Conservation (phyloP, 2,113 vertebrate species). For the Nycticorax nycticorax region DNA sequence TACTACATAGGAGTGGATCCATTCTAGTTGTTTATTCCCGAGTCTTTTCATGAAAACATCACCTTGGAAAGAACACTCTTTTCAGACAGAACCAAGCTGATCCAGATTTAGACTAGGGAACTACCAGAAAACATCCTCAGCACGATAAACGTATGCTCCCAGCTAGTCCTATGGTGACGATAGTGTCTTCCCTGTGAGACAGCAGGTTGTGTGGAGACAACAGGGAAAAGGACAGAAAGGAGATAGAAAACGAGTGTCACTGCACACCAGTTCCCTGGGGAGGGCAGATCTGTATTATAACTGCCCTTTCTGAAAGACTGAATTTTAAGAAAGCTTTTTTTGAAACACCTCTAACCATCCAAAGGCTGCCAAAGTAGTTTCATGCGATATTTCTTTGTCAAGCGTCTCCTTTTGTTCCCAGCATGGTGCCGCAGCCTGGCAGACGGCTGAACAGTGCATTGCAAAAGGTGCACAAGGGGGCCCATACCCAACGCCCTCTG, state of each 20-base stretch:
- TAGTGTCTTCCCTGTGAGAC: background rate
- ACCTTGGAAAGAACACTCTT: background rate
- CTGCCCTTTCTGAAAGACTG: background rate
- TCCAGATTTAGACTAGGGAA: background rate
- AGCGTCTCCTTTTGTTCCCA: background rate
- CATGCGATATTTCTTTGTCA: background rate
- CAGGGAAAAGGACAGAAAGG: background rate
- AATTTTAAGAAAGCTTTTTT: background rate
- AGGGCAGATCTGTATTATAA: background rate
- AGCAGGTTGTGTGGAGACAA: background rate
- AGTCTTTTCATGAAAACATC: background rate
- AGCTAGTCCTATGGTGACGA: background rate
- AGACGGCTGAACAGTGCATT: background rate
- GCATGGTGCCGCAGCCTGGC: background rate
- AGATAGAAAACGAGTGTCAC: background rate
- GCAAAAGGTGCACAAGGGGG: background rate
- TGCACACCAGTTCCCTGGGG: background rate
- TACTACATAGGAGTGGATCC: fast-evolving
- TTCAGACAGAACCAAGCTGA: background rate
- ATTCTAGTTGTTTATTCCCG: background rate
- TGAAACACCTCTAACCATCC: background rate
- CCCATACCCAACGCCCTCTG: background rate
- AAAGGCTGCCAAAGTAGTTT: background rate
- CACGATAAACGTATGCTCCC: background rate
- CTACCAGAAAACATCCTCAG: background rate